Conservation (phyloP, 2,113 vertebrate genomes). For the Ptyas mucosa region DNA sequence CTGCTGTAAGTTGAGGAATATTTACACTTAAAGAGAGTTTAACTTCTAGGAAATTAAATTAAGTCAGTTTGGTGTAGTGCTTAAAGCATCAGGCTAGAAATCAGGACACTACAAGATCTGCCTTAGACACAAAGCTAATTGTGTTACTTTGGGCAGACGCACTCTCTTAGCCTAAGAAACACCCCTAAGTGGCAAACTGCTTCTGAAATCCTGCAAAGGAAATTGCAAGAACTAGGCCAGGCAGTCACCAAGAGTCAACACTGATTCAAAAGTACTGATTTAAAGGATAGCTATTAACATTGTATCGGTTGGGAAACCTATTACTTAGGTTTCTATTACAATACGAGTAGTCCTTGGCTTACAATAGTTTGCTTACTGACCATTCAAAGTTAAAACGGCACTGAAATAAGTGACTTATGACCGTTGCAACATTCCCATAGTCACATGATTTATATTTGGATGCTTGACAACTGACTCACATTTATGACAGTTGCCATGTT, state of each 20-base stretch:
- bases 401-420: no score
- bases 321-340: no score
- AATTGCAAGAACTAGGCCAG: not conserved
- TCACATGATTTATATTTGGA: no score
- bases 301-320: not conserved
- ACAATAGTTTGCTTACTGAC: no score
- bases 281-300: not conserved
- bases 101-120: not conserved
- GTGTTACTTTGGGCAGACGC: not conserved
- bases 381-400: no score
- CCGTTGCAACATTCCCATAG: no score
- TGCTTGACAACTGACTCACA: no score
- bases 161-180: not conserved
- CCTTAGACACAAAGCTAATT: not conserved
- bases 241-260: not conserved
- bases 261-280: not conserved
- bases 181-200: not conserved
- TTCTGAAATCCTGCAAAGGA: not conserved
- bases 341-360: no score
- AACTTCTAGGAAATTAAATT: not conserved
- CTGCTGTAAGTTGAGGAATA: not conserved
- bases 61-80: not conserved
- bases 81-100: not conserved
- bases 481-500: no score
- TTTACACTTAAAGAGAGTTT: not conserved